Conservation (phyloP, 2,113 vertebrate genomes). For the Cynopterus brachyotis region DNA sequence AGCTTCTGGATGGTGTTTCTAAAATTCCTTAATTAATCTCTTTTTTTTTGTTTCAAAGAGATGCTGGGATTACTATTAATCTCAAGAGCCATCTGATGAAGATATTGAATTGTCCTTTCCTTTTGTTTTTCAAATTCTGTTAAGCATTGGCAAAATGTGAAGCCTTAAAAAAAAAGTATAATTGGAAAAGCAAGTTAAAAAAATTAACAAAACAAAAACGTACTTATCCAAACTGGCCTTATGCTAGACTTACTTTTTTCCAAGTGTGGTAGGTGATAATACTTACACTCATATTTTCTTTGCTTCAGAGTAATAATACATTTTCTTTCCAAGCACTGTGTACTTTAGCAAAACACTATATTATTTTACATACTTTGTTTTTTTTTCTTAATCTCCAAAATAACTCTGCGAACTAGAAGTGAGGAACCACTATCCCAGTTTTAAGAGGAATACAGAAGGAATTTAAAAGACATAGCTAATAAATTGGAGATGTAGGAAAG, state of each 20-base stretch:
- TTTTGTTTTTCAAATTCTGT: slow-evolving; percentile 87
- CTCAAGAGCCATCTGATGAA: slow-evolving; percentile 83
- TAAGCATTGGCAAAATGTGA: slow-evolving; percentile 89
- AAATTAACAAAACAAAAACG: background rate
- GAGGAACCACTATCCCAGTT: background rate
- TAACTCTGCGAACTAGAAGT: background rate
- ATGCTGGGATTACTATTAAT: slow-evolving; percentile 79
- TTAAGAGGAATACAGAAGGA: background rate
- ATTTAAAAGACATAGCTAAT: background rate
- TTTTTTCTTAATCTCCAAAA: background rate
- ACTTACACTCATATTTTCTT: background rate
- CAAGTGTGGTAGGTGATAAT: background rate
- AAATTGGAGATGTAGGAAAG: background rate
- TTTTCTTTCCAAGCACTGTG: background rate
- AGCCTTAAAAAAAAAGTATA: slow-evolving; percentile 80
- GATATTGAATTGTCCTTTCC: slow-evolving; percentile 79
- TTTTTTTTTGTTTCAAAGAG: slow-evolving; percentile 85
- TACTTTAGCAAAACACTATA: background rate
- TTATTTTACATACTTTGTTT: background rate
- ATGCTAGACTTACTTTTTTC: background rate
- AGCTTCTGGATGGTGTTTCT: slow-evolving; percentile 87
- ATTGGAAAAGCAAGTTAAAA: background rate
- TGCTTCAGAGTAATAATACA: background rate
- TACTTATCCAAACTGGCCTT: background rate
- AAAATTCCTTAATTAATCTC: slow-evolving; percentile 87